phyloP scores from a whole-genome alignment of 2,797 vertebrate species.

The Helostoma temminkii region DNA sequence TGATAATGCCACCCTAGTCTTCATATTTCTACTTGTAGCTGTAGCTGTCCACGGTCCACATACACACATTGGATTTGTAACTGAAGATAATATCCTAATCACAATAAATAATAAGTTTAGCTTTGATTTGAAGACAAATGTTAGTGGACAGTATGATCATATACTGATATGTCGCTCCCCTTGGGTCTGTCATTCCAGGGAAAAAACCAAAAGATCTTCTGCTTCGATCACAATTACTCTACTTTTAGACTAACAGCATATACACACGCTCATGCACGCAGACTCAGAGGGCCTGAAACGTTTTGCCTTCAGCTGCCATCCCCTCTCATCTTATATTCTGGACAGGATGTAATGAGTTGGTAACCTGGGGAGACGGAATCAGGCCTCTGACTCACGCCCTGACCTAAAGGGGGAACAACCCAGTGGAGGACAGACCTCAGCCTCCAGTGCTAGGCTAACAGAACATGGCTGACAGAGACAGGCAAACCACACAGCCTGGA shows the following conservation, averaged over 20 bases:
- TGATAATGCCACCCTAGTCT: too few relatives aligned
- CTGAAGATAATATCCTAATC: slow-evolving; percentile 13
- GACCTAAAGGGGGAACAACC: slow-evolving; percentile 76
- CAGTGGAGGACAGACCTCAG: slow-evolving; percentile 71
- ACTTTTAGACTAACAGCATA: slow-evolving; percentile 30
- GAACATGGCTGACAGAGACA: slow-evolving; percentile 72
- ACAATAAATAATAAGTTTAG: slow-evolving; percentile 15
- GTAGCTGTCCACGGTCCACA: background rate
- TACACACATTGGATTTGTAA: background rate
- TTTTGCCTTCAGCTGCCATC: slow-evolving; percentile 68
- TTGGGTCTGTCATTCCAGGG: slow-evolving; percentile 34
- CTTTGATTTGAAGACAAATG: slow-evolving; percentile 38
- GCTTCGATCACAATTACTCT: slow-evolving; percentile 45
- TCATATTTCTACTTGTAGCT: too few relatives aligned
- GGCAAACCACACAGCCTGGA: slow-evolving; percentile 49
- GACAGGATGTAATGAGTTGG: slow-evolving; percentile 77
- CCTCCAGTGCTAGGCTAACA: slow-evolving; percentile 62
- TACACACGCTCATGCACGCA: slow-evolving; percentile 9
- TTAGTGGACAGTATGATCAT: background rate
- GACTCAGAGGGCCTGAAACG: slow-evolving; percentile 53
- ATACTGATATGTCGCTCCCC: slow-evolving; percentile 42
- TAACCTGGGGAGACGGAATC: slow-evolving; percentile 83
- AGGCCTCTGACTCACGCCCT: slow-evolving; percentile 82
- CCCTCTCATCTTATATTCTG: slow-evolving; percentile 72
- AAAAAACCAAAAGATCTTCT: slow-evolving; percentile 17